A percentile compares a stretch with the other conserved stretches of the same genome.
Evolutionary conservation across 2,113 vertebrate species (phyloP).

Genomic region (Empidonax traillii): DNA sequence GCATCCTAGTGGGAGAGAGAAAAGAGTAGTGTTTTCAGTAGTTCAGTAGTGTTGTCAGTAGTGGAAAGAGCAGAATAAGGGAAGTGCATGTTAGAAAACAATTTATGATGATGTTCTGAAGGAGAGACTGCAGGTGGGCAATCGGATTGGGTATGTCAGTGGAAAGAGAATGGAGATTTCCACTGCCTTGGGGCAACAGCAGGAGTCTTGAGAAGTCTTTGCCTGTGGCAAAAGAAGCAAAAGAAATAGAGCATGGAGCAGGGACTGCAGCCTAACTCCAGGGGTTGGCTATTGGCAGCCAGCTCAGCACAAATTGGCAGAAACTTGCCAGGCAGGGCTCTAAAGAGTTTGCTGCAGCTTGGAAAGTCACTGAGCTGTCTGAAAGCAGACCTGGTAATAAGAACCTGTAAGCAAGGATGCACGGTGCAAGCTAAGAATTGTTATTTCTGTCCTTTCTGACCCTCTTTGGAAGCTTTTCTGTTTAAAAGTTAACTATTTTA

Average conservation of each 20-base stretch:
- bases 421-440: background rate
- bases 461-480: background rate
- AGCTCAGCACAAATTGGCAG: background rate
- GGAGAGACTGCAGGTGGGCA: background rate
- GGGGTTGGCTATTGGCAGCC: rapidly evolving
- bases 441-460: background rate
- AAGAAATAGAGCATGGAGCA: background rate
- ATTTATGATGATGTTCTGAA: background rate
- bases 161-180: background rate
- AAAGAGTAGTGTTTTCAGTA: background rate
- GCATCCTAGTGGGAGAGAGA: background rate
- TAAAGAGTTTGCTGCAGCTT: background rate
- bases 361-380: background rate
- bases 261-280: background rate
- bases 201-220: background rate
- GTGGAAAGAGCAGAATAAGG: background rate
- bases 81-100: background rate
- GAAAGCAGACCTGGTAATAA: background rate
- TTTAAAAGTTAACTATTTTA: background rate
- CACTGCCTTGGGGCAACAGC: background rate
- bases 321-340: background rate
- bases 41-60: background rate
- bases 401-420: background rate
- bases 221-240: background rate
- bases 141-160: background rate